Evolutionary conservation across 2,888 invertebrate genomes (phyloP).

Genomic region (Meiosimyza platycephala): DNA sequence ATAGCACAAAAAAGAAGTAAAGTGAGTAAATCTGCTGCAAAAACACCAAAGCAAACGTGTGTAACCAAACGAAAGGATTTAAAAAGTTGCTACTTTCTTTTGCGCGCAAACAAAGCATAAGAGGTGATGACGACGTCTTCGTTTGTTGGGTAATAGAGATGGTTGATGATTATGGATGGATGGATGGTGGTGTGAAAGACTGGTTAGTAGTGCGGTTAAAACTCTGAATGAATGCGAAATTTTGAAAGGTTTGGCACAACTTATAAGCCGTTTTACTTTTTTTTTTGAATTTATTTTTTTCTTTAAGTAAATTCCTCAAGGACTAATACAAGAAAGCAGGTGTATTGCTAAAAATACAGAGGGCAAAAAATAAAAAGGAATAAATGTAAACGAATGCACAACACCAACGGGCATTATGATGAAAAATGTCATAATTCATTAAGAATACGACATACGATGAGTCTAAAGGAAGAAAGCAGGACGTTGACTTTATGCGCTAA

Average conservation of each 20-base stretch:
- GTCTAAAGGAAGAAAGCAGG: constrained; percentile 31
- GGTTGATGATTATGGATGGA: background rate
- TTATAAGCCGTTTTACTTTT: constrained; percentile 6
- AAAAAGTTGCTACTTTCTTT: constrained; percentile 1
- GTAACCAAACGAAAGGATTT: background rate
- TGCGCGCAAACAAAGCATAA: background rate
- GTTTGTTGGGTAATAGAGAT: background rate
- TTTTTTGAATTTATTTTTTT: background rate
- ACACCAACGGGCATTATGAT: constrained; percentile 29
- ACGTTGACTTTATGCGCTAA: constrained; percentile 45
- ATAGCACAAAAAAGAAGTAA: background rate
- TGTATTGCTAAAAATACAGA: constrained; percentile 41
- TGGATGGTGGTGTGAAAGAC: background rate
- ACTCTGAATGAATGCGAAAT: background rate
- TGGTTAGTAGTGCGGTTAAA: background rate
- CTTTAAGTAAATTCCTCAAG: constrained; percentile 20
- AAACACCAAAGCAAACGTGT: background rate
- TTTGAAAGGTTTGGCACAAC: background rate
- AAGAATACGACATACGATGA: constrained; percentile 41
- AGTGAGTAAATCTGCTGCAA: constrained; percentile 3
- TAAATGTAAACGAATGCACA: constrained; percentile 13
- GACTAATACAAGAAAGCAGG: constrained; percentile 41
- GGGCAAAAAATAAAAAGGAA: constrained; percentile 28
- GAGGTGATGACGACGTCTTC: constrained; percentile 3
- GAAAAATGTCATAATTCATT: constrained; percentile 60